These are phyloP conservation scores for Agrilus cyanescens DNA, from an alignment of 2,888 invertebrate species.

Conservation along the genomic window DNA sequence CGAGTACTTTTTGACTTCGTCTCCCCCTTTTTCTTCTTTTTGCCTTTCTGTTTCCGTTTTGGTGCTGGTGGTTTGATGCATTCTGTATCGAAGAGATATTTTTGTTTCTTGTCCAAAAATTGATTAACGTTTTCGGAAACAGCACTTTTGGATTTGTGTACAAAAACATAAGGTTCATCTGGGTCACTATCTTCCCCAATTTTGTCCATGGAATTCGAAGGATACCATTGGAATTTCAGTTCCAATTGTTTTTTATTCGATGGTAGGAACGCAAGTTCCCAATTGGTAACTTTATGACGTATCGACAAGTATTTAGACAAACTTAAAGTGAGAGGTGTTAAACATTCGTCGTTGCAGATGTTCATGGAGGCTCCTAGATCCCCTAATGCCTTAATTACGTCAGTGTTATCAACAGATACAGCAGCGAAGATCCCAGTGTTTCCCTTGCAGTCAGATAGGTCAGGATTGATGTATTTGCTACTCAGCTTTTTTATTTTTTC, in stretches of 20 bases:
- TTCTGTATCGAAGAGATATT: slow-evolving; percentile 11
- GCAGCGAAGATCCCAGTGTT: slow-evolving; percentile 45
- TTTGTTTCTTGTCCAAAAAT: slow-evolving; percentile 4
- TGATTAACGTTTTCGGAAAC: too few species aligned
- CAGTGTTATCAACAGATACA: slow-evolving; percentile 36
- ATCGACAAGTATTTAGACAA: slow-evolving; percentile 34
- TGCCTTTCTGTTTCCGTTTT: slow-evolving; percentile 6
- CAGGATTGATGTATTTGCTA: slow-evolving; percentile 35
- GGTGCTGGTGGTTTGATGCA: slow-evolving; percentile 7
- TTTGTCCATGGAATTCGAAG: too few species aligned
- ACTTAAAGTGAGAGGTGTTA: slow-evolving; percentile 39
- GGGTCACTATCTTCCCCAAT: too few species aligned
- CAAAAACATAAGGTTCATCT: too few species aligned
- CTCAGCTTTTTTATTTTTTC: slow-evolving; percentile 31
- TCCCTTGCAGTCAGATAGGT: slow-evolving; percentile 41
- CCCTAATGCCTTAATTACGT: slow-evolving; percentile 33
- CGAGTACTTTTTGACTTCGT: background rate
- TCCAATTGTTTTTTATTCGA: slow-evolving; percentile 18
- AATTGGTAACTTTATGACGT: slow-evolving; percentile 20
- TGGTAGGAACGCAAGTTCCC: slow-evolving; percentile 34
- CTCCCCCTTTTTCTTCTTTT: slow-evolving; percentile 1
- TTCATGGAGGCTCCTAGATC: slow-evolving; percentile 42
- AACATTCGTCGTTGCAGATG: slow-evolving; percentile 41
- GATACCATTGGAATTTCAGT: too few species aligned
- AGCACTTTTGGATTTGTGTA: too few species aligned